Conservation (phyloP, 2,113 vertebrate species). For the Clupea harengus region DNA sequence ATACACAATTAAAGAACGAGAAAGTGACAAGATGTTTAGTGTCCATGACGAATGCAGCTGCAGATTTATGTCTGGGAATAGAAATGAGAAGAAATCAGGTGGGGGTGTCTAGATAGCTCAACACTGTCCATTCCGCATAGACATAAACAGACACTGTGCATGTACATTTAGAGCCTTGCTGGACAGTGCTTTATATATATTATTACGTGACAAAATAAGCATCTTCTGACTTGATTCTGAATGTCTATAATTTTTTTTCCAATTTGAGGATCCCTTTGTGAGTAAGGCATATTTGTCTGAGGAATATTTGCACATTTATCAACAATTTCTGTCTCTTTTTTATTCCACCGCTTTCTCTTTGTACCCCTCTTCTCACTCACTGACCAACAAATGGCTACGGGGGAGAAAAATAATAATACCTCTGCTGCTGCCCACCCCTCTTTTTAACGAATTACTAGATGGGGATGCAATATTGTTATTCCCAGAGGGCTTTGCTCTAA, state of each 20-base stretch:
- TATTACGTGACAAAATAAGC: background rate
- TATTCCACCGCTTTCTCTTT: background rate
- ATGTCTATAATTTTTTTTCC: background rate
- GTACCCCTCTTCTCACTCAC: background rate
- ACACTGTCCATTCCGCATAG: background rate
- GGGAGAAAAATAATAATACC: background rate
- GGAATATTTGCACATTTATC: background rate
- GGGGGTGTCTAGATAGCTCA: background rate
- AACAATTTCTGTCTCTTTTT: background rate
- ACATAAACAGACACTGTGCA: background rate
- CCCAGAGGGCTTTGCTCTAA: background rate
- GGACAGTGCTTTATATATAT: background rate
- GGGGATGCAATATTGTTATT: constrained; percentile 7
- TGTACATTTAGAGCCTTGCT: background rate
- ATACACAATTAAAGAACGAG: background rate
- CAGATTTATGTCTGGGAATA: background rate
- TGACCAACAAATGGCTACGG: background rate
- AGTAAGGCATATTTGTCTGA: background rate
- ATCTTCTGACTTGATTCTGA: constrained; percentile 1
- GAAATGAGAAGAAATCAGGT: background rate
- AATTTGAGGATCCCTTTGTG: background rate
- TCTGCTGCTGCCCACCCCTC: background rate
- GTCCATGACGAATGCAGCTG: background rate
- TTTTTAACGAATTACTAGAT: background rate
- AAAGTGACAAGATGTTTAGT: background rate